phyloP scores from a whole-genome alignment of 2,888 invertebrate genomes.

The Dolichomitus sp. region DNA sequence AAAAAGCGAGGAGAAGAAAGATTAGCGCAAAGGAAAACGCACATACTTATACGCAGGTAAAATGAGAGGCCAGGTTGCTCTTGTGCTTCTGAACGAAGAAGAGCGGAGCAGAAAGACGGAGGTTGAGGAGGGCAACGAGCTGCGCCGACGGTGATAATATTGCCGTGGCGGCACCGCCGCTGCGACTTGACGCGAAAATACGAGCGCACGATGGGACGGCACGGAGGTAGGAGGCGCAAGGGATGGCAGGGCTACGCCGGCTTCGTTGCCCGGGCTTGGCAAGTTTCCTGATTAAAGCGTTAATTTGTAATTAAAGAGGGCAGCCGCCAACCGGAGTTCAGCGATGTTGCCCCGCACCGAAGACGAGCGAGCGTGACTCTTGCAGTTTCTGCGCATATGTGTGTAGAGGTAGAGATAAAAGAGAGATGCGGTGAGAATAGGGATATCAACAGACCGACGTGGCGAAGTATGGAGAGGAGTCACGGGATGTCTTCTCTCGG shows the following conservation, averaged over 20 bases:
- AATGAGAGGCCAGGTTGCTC: constrained; percentile 17
- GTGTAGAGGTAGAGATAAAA: not conserved
- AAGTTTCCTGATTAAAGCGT: constrained; percentile 83
- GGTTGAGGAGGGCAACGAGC: constrained; percentile 63
- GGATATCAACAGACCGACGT: constrained; percentile 18
- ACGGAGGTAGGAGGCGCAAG: constrained; percentile 27
- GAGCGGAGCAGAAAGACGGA: constrained; percentile 14
- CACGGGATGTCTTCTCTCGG: constrained; percentile 6
- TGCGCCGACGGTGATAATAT: constrained; percentile 79
- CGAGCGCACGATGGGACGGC: constrained; percentile 61
- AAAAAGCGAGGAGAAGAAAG: constrained; percentile 14
- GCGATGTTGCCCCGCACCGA: constrained; percentile 31
- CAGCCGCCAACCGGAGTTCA: constrained; percentile 61
- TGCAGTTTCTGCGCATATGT: constrained; percentile 12
- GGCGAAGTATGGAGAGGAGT: not conserved
- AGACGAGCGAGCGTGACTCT: constrained; percentile 19
- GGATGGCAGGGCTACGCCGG: constrained; percentile 51
- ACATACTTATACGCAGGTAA: constrained; percentile 14
- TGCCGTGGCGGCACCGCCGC: constrained; percentile 70
- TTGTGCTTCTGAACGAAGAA: not conserved
- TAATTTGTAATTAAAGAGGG: constrained; percentile 82
- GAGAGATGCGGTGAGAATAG: constrained; percentile 49
- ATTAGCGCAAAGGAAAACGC: constrained; percentile 25
- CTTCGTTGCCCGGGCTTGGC: constrained; percentile 69
- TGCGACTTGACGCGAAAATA: constrained; percentile 77